Conservation (phyloP, 2,797 vertebrate species). For the Pantherophis alleghaniensis region DNA sequence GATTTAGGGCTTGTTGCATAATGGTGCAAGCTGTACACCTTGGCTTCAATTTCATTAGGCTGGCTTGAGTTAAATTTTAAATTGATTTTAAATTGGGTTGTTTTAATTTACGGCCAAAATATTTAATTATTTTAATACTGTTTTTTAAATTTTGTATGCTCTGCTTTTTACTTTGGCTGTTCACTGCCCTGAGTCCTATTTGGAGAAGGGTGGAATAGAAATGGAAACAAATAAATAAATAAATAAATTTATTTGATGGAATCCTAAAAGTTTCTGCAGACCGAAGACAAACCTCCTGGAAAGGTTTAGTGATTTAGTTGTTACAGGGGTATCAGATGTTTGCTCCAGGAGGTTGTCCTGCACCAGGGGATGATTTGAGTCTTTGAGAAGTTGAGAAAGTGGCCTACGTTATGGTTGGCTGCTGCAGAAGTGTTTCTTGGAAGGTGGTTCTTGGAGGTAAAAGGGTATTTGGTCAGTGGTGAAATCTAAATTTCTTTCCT, state of each 20-base stretch:
- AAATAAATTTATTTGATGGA: neutral
- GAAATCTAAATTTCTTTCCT: too few species aligned
- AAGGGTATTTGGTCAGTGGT: neutral
- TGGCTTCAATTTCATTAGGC: neutral
- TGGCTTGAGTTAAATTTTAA: too few species aligned
- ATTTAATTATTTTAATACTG: too few species aligned
- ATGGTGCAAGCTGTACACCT: neutral
- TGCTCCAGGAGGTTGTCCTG: neutral
- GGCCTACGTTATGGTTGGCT: neutral
- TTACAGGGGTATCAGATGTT: neutral
- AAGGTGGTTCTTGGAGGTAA: neutral
- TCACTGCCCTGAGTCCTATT: too few species aligned
- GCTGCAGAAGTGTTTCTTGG: neutral
- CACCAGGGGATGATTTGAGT: neutral
- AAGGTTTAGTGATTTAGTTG: neutral
- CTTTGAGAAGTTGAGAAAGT: neutral
- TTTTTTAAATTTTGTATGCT: too few species aligned
- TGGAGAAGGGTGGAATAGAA: too few species aligned
- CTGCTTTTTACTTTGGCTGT: too few species aligned
- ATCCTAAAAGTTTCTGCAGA: neutral
- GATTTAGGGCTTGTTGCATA: neutral
- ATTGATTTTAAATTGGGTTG: too few species aligned
- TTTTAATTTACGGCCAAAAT: too few species aligned
- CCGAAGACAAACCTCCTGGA: neutral
- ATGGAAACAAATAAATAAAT: too few species aligned